phyloP scores from a whole-genome alignment of 1,140 invertebrate species.

The Lasioglossum albipes region DNA sequence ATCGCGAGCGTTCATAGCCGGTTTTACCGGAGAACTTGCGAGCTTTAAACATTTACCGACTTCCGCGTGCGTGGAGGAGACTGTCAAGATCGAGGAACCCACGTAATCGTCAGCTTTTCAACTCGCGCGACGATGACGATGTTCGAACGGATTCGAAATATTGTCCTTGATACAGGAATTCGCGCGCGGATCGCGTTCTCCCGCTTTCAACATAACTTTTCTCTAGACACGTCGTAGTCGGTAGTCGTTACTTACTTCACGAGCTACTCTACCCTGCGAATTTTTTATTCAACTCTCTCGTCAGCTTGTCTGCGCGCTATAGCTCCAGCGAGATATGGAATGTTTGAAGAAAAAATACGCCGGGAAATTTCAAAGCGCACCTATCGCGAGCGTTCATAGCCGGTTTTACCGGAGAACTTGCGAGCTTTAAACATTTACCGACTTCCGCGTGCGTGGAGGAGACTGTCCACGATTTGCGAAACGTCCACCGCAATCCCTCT shows the following conservation, averaged over 20 bases:
- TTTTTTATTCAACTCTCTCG: neutral
- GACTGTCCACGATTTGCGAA: too few species aligned
- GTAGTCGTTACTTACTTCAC: slow-evolving; percentile 6
- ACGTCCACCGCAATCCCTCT: too few species aligned
- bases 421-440: too few species aligned
- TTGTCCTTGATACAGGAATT: neutral
- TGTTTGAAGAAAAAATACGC: neutral
- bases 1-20: neutral
- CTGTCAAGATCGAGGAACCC: too few species aligned
- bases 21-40: neutral
- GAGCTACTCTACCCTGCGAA: neutral
- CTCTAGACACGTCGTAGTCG: neutral
- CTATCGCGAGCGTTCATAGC: neutral
- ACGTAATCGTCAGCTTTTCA: too few species aligned
- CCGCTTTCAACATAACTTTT: slow-evolving; percentile 7
- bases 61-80: too few species aligned
- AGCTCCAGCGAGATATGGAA: neutral
- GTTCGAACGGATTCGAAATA: too few species aligned
- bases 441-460: too few species aligned
- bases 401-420: neutral
- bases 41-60: too few species aligned
- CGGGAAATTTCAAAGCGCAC: neutral
- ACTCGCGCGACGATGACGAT: too few species aligned
- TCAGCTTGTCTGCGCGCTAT: neutral
- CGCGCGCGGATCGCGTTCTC: neutral